phyloP scores from a whole-genome alignment of 2,888 invertebrate genomes.

The Cheilosia variabilis region DNA sequence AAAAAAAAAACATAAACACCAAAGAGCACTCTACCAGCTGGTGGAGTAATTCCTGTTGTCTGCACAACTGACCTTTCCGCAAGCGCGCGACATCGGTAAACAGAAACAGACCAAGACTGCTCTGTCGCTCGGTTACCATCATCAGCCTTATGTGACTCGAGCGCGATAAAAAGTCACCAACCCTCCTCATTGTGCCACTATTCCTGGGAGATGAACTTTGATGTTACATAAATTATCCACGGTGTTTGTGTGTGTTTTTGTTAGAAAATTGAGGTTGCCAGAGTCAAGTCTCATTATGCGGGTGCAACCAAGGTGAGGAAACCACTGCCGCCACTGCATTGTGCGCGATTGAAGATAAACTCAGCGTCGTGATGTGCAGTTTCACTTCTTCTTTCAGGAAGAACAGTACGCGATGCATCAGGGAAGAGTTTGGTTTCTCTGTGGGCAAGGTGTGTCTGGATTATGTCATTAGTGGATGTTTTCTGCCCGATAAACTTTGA shows the following conservation, averaged over 20 bases:
- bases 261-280: slow-evolving; percentile 59
- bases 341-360: slow-evolving; percentile 47
- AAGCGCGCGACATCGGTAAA: slow-evolving; percentile 20
- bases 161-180: slow-evolving; percentile 24
- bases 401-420: slow-evolving; percentile 16
- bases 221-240: slow-evolving; percentile 66
- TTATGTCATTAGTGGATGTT: slow-evolving; percentile 35
- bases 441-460: slow-evolving; percentile 48
- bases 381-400: slow-evolving; percentile 54
- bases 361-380: slow-evolving; percentile 59
- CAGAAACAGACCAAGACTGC: slow-evolving; percentile 13
- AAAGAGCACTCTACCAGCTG: slow-evolving; percentile 18
- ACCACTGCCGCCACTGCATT: slow-evolving; percentile 24
- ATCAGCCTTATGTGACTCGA: slow-evolving; percentile 51
- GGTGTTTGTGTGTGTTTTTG: not conserved
- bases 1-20: not conserved
- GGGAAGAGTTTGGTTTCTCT: not conserved
- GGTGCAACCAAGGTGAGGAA: slow-evolving; percentile 73
- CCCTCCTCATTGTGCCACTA: slow-evolving; percentile 23
- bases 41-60: slow-evolving; percentile 5
- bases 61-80: slow-evolving; percentile 70
- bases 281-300: slow-evolving; percentile 66
- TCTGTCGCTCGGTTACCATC: slow-evolving; percentile 8
- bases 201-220: slow-evolving; percentile 67
- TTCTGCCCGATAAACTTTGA: slow-evolving; percentile 21